phyloP scores from a whole-genome alignment of 2,797 vertebrate species.

The Muraenolepis orangiensis region DNA sequence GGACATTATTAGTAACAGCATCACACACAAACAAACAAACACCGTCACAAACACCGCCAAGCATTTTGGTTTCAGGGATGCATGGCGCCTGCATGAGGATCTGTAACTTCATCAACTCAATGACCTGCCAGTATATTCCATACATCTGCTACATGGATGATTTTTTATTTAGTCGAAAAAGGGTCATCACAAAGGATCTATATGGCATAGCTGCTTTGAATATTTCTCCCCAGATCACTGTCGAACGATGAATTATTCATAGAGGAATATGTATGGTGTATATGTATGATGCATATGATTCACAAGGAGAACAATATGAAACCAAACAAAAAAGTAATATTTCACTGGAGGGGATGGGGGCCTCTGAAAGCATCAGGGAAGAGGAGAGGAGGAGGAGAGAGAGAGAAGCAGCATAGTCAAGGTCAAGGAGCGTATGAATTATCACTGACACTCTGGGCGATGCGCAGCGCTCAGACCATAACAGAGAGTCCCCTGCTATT shows the following conservation, averaged over 20 bases:
- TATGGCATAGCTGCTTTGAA: not conserved
- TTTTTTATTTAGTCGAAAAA: not conserved
- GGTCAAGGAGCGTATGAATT: not conserved
- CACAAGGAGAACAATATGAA: not conserved
- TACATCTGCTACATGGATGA: too few species aligned
- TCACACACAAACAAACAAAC: not conserved
- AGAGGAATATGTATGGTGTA: not conserved
- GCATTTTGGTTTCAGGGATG: not conserved
- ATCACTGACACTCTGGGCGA: not conserved
- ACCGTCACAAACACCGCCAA: not conserved
- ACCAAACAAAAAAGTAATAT: not conserved
- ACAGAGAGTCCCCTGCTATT: not conserved
- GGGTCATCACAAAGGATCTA: not conserved
- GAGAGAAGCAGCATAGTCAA: not conserved
- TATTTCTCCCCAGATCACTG: not conserved
- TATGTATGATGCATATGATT: not conserved
- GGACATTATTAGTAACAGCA: not conserved
- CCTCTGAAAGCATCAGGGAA: too few species aligned
- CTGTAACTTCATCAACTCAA: not conserved
- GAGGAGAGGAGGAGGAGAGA: not conserved
- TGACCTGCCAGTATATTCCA: not conserved
- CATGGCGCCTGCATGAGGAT: not conserved
- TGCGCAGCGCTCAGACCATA: not conserved
- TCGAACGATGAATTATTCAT: not conserved
- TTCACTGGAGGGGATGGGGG: not conserved